Percentiles rank a stretch among this genome's conserved stretches.
These are phyloP conservation scores for Conchocele bisecta DNA, from an alignment of 2,888 invertebrate genomes.

Conservation along the genomic window DNA sequence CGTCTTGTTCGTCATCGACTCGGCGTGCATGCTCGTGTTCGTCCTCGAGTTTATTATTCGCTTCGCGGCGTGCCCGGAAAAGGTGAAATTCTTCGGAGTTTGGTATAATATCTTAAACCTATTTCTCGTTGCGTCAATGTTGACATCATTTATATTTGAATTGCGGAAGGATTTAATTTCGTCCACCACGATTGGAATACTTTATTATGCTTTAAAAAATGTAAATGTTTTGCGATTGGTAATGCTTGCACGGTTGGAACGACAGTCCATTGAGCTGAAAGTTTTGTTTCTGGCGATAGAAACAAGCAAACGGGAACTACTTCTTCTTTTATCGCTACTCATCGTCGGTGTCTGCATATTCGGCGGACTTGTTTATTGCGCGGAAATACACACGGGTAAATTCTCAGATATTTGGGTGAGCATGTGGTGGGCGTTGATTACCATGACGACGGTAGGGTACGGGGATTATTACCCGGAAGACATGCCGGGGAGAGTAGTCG, in stretches of 20 bases:
- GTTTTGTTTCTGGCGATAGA: constrained; percentile 3
- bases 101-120: constrained; percentile 7
- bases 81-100: background rate
- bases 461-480: background rate
- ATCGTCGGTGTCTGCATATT: constrained; percentile 5
- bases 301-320: background rate
- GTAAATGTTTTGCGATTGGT: background rate
- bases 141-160: background rate
- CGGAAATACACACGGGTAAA: background rate
- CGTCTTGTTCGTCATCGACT: background rate
- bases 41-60: background rate
- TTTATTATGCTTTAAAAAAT: constrained; percentile 1
- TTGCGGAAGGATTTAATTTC: constrained; percentile 13
- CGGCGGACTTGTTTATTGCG: constrained; percentile 9
- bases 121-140: background rate
- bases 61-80: background rate
- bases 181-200: background rate
- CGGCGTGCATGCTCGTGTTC: background rate
- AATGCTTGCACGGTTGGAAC: background rate
- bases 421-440: constrained; percentile 2
- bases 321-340: background rate
- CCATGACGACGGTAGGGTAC: constrained; percentile 4
- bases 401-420: constrained; percentile 1
- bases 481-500: background rate
- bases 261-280: background rate